phyloP scores from a whole-genome alignment of 2,888 invertebrate species.

The Bimastos eiseni region DNA sequence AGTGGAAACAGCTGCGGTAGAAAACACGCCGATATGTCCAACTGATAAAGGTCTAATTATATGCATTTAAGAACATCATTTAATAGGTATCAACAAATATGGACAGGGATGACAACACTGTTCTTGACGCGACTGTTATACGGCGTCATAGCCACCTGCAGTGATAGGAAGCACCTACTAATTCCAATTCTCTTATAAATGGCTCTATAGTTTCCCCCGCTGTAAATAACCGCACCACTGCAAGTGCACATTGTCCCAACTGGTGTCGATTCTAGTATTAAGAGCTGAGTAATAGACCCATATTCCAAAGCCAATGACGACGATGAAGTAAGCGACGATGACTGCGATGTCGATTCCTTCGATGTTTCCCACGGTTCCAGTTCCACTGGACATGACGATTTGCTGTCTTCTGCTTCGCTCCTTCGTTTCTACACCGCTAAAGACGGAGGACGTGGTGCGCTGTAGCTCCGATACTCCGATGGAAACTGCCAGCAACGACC shows the following conservation, averaged over 20 bases:
- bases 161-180: background rate
- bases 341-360: constrained; percentile 50
- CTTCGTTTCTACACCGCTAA: background rate
- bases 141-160: no score
- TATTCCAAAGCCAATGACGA: constrained; percentile 55
- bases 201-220: background rate
- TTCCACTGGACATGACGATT: background rate
- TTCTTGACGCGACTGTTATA: no score
- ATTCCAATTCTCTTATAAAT: background rate
- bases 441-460: background rate
- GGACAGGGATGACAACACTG: no score
- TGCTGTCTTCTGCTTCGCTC: background rate
- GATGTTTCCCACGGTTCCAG: constrained; percentile 30
- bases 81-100: no score
- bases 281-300: constrained; percentile 50
- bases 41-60: no score
- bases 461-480: background rate
- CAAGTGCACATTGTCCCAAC: background rate
- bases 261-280: background rate
- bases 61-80: no score
- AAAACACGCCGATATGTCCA: no score
- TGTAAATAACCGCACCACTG: background rate
- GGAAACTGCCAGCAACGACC: background rate
- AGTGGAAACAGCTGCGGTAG: no score
- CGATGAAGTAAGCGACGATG: constrained; percentile 55